Evolutionary conservation across 2,797 vertebrate species (phyloP).

Genomic region (Scarus forsteni): DNA sequence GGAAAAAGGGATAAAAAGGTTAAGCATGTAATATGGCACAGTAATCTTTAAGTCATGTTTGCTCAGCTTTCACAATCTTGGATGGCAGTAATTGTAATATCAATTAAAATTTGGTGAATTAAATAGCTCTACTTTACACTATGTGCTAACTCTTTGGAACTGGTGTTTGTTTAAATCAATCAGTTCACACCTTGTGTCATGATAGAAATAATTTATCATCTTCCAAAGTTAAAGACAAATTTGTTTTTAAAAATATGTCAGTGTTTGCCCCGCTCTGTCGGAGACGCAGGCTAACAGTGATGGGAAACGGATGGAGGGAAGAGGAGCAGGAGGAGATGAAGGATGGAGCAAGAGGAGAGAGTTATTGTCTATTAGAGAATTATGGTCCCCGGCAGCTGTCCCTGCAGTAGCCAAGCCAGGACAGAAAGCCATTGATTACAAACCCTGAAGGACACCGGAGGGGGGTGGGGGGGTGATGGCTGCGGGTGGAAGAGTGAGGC

Average conservation of each 20-base stretch:
- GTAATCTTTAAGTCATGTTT: too few species aligned
- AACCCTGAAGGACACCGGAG: constrained; percentile 72
- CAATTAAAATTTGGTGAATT: too few species aligned
- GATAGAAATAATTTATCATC: constrained; percentile 39
- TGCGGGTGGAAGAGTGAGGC: constrained; percentile 50
- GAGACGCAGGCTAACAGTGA: constrained; percentile 26
- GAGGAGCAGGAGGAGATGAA: constrained; percentile 51
- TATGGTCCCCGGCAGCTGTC: constrained; percentile 68
- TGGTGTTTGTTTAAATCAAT: too few species aligned
- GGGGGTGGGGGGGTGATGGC: constrained; percentile 31
- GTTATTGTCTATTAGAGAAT: constrained; percentile 79
- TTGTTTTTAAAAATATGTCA: constrained; percentile 30
- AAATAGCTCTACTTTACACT: too few species aligned
- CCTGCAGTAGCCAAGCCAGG: constrained; percentile 62
- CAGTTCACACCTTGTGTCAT: neutral
- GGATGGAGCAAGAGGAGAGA: constrained; percentile 63
- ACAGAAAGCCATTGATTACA: constrained; percentile 76
- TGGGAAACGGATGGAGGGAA: constrained; percentile 40
- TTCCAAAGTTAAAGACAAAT: constrained; percentile 21
- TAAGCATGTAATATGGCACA: too few species aligned
- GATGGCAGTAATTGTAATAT: too few species aligned
- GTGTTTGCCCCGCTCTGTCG: constrained; percentile 48
- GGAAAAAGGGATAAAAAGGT: too few species aligned
- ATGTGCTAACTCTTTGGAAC: too few species aligned
- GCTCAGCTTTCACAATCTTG: too few species aligned